Evolutionary conservation across 2,888 invertebrate genomes (phyloP).

Genomic region (Rhaphigaster nebulosa): DNA sequence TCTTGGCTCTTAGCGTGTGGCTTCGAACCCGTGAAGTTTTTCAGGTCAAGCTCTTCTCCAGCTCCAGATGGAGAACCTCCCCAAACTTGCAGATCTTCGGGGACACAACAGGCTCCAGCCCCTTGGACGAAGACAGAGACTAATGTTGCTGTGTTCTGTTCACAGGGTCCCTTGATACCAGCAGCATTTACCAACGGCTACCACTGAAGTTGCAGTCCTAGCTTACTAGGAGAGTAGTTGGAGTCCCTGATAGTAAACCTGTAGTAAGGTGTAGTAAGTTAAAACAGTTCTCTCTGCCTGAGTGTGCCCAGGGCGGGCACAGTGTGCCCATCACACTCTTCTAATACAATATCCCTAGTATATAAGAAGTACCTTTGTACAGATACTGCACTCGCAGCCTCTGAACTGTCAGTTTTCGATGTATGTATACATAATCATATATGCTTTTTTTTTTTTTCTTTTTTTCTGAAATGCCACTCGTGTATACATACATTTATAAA

Average conservation of each 20-base stretch:
- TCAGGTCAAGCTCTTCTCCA: too few species aligned
- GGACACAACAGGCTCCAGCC: too few species aligned
- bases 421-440: conserved; percentile 45
- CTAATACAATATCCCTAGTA: conserved; percentile 46
- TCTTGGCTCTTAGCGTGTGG: neutral
- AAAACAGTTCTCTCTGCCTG: conserved; percentile 20
- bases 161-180: conserved; percentile 95
- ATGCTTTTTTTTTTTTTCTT: neutral
- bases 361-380: conserved; percentile 49
- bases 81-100: too few species aligned
- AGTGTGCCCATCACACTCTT: neutral
- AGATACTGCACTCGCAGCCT: conserved; percentile 52
- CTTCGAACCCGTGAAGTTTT: neutral
- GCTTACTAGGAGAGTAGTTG: conserved; percentile 44
- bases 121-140: neutral
- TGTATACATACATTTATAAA: conserved; percentile 66
- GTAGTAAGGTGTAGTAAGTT: conserved; percentile 27
- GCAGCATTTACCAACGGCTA: conserved; percentile 99
- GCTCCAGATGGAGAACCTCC: too few species aligned
- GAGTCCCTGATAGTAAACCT: conserved; percentile 46
- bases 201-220: conserved; percentile 77
- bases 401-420: conserved; percentile 37
- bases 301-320: conserved; percentile 3
- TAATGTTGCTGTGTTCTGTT: conserved; percentile 69
- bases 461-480: neutral